These are phyloP conservation scores for Globia sparganii DNA, from an alignment of 2,888 invertebrate species.

Conservation along the genomic window DNA sequence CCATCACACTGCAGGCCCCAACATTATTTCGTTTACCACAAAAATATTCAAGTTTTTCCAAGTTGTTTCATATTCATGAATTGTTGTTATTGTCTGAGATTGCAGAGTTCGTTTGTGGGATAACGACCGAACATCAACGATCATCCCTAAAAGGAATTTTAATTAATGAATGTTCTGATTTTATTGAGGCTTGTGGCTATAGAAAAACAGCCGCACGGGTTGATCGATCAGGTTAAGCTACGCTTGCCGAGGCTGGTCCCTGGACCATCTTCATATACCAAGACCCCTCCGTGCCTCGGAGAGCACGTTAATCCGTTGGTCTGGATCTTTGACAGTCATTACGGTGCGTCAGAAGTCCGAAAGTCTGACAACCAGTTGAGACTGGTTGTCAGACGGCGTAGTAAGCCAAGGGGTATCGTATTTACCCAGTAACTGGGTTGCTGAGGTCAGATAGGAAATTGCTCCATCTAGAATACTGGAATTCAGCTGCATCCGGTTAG, in stretches of 20 bases:
- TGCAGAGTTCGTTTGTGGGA: constrained; percentile 24
- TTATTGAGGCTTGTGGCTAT: constrained; percentile 8
- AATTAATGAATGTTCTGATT: constrained; percentile 42
- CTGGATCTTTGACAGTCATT: too few relatives aligned
- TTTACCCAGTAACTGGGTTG: neutral
- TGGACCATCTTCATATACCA: too few relatives aligned
- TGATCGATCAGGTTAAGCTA: neutral
- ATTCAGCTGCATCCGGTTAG: neutral
- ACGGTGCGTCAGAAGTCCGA: neutral
- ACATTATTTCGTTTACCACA: constrained; percentile 47
- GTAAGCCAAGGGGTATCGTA: neutral
- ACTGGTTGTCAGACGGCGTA: too few relatives aligned
- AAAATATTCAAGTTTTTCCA: constrained; percentile 47
- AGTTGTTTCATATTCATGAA: constrained; percentile 48
- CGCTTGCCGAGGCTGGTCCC: neutral
- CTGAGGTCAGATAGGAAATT: neutral
- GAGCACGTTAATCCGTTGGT: too few relatives aligned
- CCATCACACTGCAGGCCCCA: constrained; percentile 55
- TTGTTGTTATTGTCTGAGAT: constrained; percentile 40
- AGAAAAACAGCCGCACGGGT: too few relatives aligned
- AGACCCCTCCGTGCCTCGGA: too few relatives aligned
- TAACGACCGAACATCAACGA: constrained; percentile 22
- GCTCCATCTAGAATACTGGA: neutral
- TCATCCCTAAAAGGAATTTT: constrained; percentile 32
- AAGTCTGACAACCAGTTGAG: neutral